Conservation (phyloP, 1,140 invertebrate genomes). For the Tribolium castaneum region DNA sequence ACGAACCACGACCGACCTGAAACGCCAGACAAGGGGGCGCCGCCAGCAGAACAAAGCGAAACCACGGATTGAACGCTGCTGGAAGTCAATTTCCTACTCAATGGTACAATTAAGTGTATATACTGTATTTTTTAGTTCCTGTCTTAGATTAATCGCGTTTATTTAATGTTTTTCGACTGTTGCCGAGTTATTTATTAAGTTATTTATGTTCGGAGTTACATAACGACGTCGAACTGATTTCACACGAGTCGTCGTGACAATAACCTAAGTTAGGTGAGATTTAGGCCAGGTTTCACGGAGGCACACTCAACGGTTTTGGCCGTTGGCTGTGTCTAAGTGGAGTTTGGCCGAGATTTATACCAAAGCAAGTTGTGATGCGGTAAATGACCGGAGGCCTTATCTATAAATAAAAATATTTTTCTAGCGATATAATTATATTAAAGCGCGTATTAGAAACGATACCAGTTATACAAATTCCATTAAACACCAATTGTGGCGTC, state of each 20-base stretch:
- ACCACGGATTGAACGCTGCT: neutral
- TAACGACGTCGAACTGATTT: neutral
- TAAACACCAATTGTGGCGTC: slow-evolving; percentile 9
- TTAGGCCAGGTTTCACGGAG: too few relatives aligned
- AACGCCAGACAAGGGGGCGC: slow-evolving; percentile 4
- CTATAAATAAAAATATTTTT: slow-evolving; percentile 18
- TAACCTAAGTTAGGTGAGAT: slow-evolving; percentile 16
- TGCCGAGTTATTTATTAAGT: slow-evolving; percentile 29
- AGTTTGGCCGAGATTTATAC: neutral
- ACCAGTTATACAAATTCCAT: slow-evolving; percentile 26
- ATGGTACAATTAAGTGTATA: slow-evolving; percentile 47
- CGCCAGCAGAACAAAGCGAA: neutral
- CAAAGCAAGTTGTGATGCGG: slow-evolving; percentile 31
- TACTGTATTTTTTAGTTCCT: slow-evolving; percentile 47
- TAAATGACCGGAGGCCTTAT: slow-evolving; percentile 34
- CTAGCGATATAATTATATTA: slow-evolving; percentile 5
- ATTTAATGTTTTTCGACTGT: slow-evolving; percentile 25
- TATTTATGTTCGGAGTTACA: slow-evolving; percentile 18
- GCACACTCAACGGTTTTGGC: too few relatives aligned
- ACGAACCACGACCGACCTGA: slow-evolving; percentile 59
- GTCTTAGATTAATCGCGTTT: slow-evolving; percentile 15
- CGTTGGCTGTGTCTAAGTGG: too few relatives aligned
- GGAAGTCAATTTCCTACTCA: slow-evolving; percentile 44
- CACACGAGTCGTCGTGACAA: slow-evolving; percentile 4
- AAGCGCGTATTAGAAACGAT: neutral